Conservation (phyloP, 1,140 invertebrate species). For the Micrasema longulum region DNA sequence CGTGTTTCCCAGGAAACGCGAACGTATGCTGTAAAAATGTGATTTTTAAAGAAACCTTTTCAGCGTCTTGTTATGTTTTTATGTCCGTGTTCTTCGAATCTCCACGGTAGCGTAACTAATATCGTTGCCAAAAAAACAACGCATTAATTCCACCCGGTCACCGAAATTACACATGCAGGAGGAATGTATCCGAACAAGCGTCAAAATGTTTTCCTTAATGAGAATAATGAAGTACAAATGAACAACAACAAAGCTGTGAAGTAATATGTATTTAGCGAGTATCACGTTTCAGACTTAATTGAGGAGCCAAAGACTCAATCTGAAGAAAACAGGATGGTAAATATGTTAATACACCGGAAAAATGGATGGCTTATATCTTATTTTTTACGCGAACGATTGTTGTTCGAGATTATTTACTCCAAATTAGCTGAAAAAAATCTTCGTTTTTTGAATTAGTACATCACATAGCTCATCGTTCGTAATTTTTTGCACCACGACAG, state of each 20-base stretch:
- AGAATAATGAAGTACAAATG: not conserved
- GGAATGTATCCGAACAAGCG: conserved; percentile 8
- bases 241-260: no score
- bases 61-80: conserved; percentile 13
- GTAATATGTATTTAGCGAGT: not conserved
- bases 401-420: no score
- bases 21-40: conserved; percentile 4
- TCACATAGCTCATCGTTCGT: no score
- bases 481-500: no score
- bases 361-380: no score
- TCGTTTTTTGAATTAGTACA: no score
- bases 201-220: conserved; percentile 4
- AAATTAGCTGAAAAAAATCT: no score
- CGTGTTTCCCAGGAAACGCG: conserved; percentile 9
- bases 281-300: conserved; percentile 14
- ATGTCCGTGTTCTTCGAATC: conserved; percentile 14
- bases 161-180: conserved; percentile 9
- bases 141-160: not conserved
- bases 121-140: conserved; percentile 19
- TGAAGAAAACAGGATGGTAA: no score
- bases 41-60: conserved; percentile 33
- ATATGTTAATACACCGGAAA: no score
- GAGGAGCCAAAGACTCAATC: not conserved
- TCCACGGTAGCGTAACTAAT: conserved; percentile 24
- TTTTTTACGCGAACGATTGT: no score